Evolutionary conservation across 92 coral and sea anemone genomes (phyloP), one percentile per base, ranked within the genome.

Genomic region (Blastomussa wellsi): DNA sequence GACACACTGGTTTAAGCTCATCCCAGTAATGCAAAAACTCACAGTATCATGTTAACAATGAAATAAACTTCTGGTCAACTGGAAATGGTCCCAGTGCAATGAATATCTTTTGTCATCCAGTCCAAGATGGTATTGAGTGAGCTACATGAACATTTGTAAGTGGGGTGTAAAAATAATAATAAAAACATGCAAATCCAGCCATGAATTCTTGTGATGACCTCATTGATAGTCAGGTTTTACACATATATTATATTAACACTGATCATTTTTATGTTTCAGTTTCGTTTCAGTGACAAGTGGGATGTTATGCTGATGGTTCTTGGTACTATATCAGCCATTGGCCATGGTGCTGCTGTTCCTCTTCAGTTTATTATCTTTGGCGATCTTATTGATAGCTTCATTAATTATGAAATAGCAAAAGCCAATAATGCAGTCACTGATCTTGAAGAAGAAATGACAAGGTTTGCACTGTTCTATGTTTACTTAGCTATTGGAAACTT

Each of bases 351-450:
- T 36, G 91, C 92, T 28, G 80, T 90, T 24, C 99, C 99, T 32
- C 71, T 96, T 1, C 99, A 96, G 92, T 96, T 96, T 74, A 89
- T 94, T 68, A 91, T 96, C 74, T 94, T 96, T 92, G 99, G 99
- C 6, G 93, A 87, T 32, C 91, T 96, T 32, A 89, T 93, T 47
- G 86, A 93, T 8, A 79, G 86, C 65, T 92, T 96, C 78, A 90
- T 90, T 44, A 82, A 68, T 14, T 93, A 72, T 86, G 80, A 79
- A 16, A 87, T 32, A 36, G 44, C 44, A 76, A n/a, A 24, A 62
- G 14, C 52, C 4, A 5, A 80, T 37, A 59, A 73, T 88, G 66
- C 70, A 47, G 5, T 53, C 55, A 44, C 44, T 72, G 86, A 95
- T 51, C 89, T 95, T 47, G 97, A 96, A 73, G 92, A 44, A 4